Percentiles rank a stretch among this genome's conserved stretches.
phyloP scores from a whole-genome alignment of 2,113 vertebrate genomes.

The Megaceryle torquata region DNA sequence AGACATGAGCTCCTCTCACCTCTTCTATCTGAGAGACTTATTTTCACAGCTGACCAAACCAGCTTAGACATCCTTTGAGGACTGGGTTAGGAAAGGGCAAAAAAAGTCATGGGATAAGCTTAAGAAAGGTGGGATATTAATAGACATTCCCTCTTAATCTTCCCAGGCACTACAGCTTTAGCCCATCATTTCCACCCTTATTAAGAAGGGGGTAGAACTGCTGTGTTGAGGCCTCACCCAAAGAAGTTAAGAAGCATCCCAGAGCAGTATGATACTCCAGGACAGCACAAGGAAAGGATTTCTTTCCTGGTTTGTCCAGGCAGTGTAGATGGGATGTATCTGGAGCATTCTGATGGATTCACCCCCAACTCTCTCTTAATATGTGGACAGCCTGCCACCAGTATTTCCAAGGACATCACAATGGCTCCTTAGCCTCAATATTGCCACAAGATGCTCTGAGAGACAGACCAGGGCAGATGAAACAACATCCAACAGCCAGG shows the following conservation, averaged over 20 bases:
- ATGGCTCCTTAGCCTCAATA: background rate
- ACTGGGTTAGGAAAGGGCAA: background rate
- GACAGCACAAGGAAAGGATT: background rate
- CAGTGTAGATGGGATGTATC: background rate
- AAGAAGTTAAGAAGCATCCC: background rate
- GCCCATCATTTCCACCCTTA: background rate
- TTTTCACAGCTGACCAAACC: background rate
- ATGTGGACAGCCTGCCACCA: background rate
- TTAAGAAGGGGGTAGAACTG: background rate
- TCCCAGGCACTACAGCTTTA: background rate
- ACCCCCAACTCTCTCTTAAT: background rate
- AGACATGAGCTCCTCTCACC: background rate
- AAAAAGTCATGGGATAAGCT: background rate
- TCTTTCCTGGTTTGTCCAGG: accelerated
- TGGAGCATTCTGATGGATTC: background rate
- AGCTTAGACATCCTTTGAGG: background rate
- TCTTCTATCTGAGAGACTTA: background rate
- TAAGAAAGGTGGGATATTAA: background rate
- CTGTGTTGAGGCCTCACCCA: background rate
- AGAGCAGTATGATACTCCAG: background rate
- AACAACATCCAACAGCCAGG: background rate
- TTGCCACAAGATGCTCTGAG: background rate
- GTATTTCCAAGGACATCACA: background rate
- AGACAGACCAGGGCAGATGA: background rate
- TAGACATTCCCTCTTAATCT: background rate